These are phyloP conservation scores for Harpagifer antarcticus DNA, from an alignment of 2,797 vertebrate genomes.

Conservation along the genomic window DNA sequence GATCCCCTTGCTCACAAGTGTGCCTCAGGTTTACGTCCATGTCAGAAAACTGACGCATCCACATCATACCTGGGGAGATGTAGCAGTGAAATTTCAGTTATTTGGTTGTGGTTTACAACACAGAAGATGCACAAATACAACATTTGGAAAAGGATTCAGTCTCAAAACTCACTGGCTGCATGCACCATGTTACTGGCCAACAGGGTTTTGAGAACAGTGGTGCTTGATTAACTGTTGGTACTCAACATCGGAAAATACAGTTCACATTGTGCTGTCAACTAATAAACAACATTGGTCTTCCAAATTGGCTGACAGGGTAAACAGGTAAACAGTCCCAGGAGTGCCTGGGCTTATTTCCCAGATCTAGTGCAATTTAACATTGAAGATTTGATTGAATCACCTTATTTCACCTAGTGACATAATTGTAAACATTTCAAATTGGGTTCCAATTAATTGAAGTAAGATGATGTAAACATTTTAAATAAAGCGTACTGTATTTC, in stretches of 20 bases:
- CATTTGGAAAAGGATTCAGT: neutral
- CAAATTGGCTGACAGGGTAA: constrained; percentile 36
- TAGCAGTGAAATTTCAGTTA: neutral
- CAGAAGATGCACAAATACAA: neutral
- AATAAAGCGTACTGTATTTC: neutral
- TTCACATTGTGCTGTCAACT: constrained; percentile 18
- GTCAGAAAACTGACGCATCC: constrained; percentile 90
- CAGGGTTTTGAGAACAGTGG: constrained; percentile 20
- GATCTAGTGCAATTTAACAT: constrained; percentile 24
- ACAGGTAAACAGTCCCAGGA: constrained; percentile 24
- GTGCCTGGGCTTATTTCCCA: constrained; percentile 32
- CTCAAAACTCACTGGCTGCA: constrained; percentile 1
- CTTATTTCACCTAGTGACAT: no score
- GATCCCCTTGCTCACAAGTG: constrained; percentile 92
- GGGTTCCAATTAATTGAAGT: no score
- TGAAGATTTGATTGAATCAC: constrained; percentile 6
- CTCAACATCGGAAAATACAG: constrained; percentile 31
- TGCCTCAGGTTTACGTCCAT: constrained; percentile 88
- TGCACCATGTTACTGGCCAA: neutral
- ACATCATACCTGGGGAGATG: constrained; percentile 91
- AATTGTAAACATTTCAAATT: no score
- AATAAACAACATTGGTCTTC: constrained; percentile 42
- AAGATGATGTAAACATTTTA: neutral
- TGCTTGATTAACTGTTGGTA: constrained; percentile 14
- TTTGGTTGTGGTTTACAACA: neutral